These are phyloP conservation scores for Drosophila setifemur DNA, from an alignment of 1,140 invertebrate species.

Conservation along the genomic window DNA sequence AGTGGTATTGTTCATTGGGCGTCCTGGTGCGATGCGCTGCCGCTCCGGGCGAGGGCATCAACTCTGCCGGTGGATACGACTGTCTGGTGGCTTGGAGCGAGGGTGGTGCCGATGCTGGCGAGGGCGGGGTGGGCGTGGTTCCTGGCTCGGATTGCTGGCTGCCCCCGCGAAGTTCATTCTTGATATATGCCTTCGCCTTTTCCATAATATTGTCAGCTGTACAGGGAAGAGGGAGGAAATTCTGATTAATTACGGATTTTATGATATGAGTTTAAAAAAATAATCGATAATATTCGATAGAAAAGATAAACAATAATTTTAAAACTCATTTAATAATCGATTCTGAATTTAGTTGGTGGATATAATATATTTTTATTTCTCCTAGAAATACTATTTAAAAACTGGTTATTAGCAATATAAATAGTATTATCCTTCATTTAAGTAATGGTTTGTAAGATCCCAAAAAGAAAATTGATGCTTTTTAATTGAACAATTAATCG, in stretches of 20 bases:
- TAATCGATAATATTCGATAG: too few relatives aligned
- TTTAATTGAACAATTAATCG: too few relatives aligned
- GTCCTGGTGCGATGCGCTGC: conserved; percentile 35
- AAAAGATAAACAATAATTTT: too few relatives aligned
- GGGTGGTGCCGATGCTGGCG: conserved; percentile 19
- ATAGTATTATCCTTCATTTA: too few relatives aligned
- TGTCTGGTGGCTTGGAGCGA: conserved; percentile 25
- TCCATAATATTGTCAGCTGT: conserved; percentile 83
- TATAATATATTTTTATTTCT: too few relatives aligned
- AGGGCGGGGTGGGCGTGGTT: conserved; percentile 31
- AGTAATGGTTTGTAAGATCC: too few relatives aligned
- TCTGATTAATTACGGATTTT: not conserved
- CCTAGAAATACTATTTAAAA: too few relatives aligned
- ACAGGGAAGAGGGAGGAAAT: not conserved
- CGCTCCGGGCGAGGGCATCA: conserved; percentile 59
- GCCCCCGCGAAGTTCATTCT: conserved; percentile 84
- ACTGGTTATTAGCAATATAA: too few relatives aligned
- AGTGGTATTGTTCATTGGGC: conserved; percentile 26
- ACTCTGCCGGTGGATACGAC: conserved; percentile 35
- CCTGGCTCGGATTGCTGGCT: conserved; percentile 62
- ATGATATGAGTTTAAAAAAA: too few relatives aligned
- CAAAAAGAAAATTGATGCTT: too few relatives aligned
- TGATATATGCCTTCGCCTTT: conserved; percentile 86
- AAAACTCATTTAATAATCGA: too few relatives aligned
- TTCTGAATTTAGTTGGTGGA: too few relatives aligned